A percentile compares a stretch with the other conserved stretches of the same genome.
Conservation (phyloP, 2,797 vertebrate species). For the Crypturellus tataupa region DNA sequence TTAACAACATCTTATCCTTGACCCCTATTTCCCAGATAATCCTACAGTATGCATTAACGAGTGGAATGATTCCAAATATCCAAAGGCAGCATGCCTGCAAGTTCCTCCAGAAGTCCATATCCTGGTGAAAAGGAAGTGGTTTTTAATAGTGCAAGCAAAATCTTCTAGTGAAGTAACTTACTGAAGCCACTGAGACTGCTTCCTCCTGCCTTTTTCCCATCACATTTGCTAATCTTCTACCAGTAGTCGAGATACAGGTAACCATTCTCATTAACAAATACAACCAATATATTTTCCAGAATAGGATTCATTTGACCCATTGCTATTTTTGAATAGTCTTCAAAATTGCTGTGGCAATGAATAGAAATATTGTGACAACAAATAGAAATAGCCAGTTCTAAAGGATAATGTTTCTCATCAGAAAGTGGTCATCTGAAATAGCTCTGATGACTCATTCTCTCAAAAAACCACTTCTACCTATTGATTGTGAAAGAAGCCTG, state of each 20-base stretch:
- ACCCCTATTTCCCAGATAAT: neutral
- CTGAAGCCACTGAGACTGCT: neutral
- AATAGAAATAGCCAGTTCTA: neutral
- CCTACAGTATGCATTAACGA: neutral
- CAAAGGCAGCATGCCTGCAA: neutral
- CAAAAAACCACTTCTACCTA: neutral
- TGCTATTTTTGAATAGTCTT: neutral
- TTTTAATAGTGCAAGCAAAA: neutral
- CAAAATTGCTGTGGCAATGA: neutral
- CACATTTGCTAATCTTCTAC: neutral
- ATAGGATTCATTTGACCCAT: neutral
- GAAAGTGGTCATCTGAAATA: neutral
- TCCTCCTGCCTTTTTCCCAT: neutral
- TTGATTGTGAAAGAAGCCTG: neutral
- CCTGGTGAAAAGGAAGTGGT: neutral
- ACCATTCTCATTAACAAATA: neutral
- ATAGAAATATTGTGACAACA: neutral
- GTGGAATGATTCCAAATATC: neutral
- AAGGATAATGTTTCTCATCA: neutral
- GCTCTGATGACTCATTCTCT: neutral
- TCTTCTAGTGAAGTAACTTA: neutral
- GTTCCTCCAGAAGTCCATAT: neutral
- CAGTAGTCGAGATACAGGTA: neutral
- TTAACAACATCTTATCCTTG: neutral
- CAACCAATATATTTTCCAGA: neutral